These are phyloP conservation scores for Latrodectus hesperus DNA, from an alignment of 2,888 invertebrate species.

Conservation along the genomic window DNA sequence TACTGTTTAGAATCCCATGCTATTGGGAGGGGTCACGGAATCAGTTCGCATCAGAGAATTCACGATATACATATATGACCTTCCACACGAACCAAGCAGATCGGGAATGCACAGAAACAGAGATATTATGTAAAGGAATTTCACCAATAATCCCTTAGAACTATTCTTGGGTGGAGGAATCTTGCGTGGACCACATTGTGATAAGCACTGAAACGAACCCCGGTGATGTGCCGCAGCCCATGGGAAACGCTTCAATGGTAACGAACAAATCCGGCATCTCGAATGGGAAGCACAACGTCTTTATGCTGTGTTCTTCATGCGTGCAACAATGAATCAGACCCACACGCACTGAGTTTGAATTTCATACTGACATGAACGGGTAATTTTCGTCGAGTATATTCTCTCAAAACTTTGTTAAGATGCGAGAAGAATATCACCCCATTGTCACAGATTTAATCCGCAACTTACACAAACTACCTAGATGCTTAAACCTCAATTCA, in stretches of 20 bases:
- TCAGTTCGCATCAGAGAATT: background rate
- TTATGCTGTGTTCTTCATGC: slow-evolving; percentile 15
- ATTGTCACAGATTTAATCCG: too few species aligned
- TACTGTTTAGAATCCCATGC: background rate
- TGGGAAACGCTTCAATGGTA: slow-evolving; percentile 1
- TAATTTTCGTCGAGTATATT: background rate
- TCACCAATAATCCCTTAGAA: slow-evolving; percentile 18
- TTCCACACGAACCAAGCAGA: slow-evolving; percentile 10
- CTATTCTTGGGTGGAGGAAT: slow-evolving; percentile 10
- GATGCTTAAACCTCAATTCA: too few species aligned
- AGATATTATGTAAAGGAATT: slow-evolving; percentile 43
- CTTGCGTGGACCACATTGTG: slow-evolving; percentile 11
- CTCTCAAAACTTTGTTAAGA: too few species aligned
- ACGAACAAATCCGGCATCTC: background rate
- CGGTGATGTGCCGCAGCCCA: too few species aligned
- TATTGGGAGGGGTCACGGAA: background rate
- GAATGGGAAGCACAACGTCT: background rate
- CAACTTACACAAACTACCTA: too few species aligned
- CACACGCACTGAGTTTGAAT: slow-evolving; percentile 1
- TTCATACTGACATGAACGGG: background rate
- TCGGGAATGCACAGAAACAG: slow-evolving; percentile 1
- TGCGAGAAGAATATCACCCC: too few species aligned
- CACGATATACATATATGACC: background rate
- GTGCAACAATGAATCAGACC: background rate
- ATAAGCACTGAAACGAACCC: background rate